phyloP scores from a whole-genome alignment of 2,797 vertebrate genomes.

The Poeciliopsis turneri region DNA sequence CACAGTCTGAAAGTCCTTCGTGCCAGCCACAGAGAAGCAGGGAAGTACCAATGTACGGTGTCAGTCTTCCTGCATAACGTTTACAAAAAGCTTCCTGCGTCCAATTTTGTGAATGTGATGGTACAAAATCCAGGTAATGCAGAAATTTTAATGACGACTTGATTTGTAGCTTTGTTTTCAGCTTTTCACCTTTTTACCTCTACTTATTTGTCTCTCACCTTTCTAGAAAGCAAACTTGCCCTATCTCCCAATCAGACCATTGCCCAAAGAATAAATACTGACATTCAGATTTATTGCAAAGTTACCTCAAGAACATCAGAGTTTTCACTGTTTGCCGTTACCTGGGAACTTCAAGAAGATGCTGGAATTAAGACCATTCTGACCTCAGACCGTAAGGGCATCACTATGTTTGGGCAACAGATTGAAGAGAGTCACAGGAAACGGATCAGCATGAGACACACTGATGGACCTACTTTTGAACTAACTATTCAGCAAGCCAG shows the following conservation, averaged over 20 bases:
- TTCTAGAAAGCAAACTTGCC: conserved; percentile 64
- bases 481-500: conserved; percentile 75
- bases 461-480: conserved; percentile 68
- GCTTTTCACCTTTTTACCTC: background rate
- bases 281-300: conserved; percentile 77
- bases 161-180: background rate
- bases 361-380: conserved; percentile 52
- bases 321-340: conserved; percentile 74
- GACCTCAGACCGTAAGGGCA: conserved; percentile 56
- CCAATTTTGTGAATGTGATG: conserved; percentile 59
- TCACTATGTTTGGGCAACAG: conserved; percentile 54
- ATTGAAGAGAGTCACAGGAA: conserved; percentile 38
- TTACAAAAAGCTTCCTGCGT: conserved; percentile 55
- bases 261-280: conserved; percentile 45
- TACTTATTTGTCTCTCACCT: conserved; percentile 17
- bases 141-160: background rate
- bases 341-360: conserved; percentile 76
- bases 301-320: conserved; percentile 47
- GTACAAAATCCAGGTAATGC: conserved; percentile 71
- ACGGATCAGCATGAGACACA: conserved; percentile 66
- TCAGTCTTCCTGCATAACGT: conserved; percentile 62
- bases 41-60: conserved; percentile 69
- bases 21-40: conserved; percentile 66
- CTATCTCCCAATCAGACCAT: conserved; percentile 49
- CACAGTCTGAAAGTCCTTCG: conserved; percentile 60